Evolutionary conservation across 2,113 vertebrate genomes (phyloP).

Genomic region (Rhinogobius similis): DNA sequence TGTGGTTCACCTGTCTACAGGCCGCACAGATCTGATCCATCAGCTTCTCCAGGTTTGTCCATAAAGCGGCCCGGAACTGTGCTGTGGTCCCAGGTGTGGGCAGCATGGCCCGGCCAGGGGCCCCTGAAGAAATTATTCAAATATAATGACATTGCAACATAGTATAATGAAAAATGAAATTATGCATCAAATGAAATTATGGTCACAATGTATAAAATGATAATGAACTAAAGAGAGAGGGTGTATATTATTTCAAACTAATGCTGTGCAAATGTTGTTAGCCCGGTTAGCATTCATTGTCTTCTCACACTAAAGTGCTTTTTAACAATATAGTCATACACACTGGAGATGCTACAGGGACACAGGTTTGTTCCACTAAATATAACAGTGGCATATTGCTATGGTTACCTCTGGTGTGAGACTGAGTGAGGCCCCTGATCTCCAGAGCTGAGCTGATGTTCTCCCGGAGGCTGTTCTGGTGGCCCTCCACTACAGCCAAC

Average conservation of each 20-base stretch:
- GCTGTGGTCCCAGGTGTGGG: conserved; percentile 92
- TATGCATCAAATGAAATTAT: too few relatives aligned
- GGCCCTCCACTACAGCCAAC: conserved; percentile 84
- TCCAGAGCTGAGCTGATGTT: conserved; percentile 87
- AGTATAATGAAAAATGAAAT: too few relatives aligned
- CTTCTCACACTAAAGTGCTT: too few relatives aligned
- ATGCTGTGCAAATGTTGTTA: too few relatives aligned
- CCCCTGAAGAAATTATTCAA: conserved; percentile 68
- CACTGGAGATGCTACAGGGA: too few relatives aligned
- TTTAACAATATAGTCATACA: too few relatives aligned
- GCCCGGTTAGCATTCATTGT: too few relatives aligned
- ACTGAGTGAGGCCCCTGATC: conserved; percentile 90
- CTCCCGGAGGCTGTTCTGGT: conserved; percentile 84
- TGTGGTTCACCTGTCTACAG: conserved; percentile 74
- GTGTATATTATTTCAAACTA: too few relatives aligned
- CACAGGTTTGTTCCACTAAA: too few relatives aligned
- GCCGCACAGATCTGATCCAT: conserved; percentile 96
- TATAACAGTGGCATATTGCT: too few relatives aligned
- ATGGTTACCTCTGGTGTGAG: conserved; percentile 82
- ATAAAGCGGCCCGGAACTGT: conserved; percentile 92
- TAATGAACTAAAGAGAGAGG: too few relatives aligned
- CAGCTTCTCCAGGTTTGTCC: conserved; percentile 97
- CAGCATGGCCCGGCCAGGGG: conserved; percentile 92
- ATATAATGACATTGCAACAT: neutral
- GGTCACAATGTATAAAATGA: too few relatives aligned